Base-by-base conservation (phyloP, 2,113 vertebrate genomes). In the Pelobates fuscus region DNA sequence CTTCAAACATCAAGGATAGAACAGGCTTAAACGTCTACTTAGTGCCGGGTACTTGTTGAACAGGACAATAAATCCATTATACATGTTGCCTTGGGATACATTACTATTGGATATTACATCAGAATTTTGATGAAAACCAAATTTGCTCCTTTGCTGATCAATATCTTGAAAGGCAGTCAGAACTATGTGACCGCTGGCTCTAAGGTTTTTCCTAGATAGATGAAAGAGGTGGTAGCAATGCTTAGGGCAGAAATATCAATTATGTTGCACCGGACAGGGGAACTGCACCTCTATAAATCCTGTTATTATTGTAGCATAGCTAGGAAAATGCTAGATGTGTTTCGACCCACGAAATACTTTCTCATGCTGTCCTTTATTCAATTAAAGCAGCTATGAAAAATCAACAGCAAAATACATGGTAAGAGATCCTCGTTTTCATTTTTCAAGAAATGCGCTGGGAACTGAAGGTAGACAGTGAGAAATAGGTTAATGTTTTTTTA, bases 161-260 rank as follows among this genome's bases (percentile, higher is more conserved):
- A 75, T 75, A 75, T 67, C 26, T 24, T 32, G 64, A 52, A 60
- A 59, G 5, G 18, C 57, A 57, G 30, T 18, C 26, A 30, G 72
- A 8, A 60, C 54, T 44, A 20, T 26, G 32, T 18, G 37, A 26
- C 54, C 37, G 65, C 27, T 29, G 72, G 54, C 54, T 73, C 44
- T 20, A n/a, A 27, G 18, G 44, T 3, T 49, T 25, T 10, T 32
- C 25, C 55, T 68, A 68, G 73, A 77, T 61, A 26, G 55, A 77
- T 77, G 54, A 43, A 52, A 77, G 46, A 61, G 65, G 64, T 68
- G 44, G 32, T 44, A 63, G 41, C 54, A 68, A 20, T 15, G 65
- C 65, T 77, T 44, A 29, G 65, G 73, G 73, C 73, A 67, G 41
- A 68, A 77, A 68, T 77, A 77, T 77, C 73, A 77, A 77, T 77